These are phyloP conservation scores for Ptychobarbus kaznakovi DNA, from an alignment of 2,797 vertebrate species.

Conservation along the genomic window DNA sequence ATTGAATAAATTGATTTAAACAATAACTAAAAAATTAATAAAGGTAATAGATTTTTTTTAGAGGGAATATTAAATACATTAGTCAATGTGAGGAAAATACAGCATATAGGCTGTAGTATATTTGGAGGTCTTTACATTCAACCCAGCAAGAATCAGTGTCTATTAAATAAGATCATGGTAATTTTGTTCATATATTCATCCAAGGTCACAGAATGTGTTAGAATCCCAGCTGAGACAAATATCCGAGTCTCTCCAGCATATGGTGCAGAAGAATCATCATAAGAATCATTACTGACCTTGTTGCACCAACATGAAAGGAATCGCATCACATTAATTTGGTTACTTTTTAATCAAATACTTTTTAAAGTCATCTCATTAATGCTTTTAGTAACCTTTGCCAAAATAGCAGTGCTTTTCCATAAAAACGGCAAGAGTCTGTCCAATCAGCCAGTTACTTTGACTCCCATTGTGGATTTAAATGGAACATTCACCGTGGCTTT, in stretches of 20 bases:
- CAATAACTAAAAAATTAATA: neutral
- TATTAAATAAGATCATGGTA: slow-evolving; percentile 39
- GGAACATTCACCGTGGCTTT: slow-evolving; percentile 48
- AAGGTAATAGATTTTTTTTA: neutral
- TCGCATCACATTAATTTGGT: slow-evolving; percentile 10
- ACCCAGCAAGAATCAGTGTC: neutral
- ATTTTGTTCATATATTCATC: slow-evolving; percentile 12
- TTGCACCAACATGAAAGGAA: slow-evolving; percentile 12
- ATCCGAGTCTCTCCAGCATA: slow-evolving; percentile 4
- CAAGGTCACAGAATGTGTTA: slow-evolving; percentile 35
- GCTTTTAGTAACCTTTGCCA: slow-evolving; percentile 14
- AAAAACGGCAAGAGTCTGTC: slow-evolving; percentile 8
- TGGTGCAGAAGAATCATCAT: neutral
- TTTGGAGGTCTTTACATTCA: slow-evolving; percentile 14
- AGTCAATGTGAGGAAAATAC: neutral
- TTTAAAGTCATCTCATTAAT: slow-evolving; percentile 25
- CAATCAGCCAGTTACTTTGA: slow-evolving; percentile 31
- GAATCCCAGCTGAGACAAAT: slow-evolving; percentile 20
- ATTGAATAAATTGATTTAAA: neutral
- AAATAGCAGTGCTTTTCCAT: slow-evolving; percentile 5
- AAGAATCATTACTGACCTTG: slow-evolving; percentile 25
- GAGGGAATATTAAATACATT: neutral
- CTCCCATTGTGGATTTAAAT: slow-evolving; percentile 44
- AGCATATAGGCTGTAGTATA: neutral
- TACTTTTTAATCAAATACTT: slow-evolving; percentile 24